Evolutionary conservation across 2,797 vertebrate genomes (phyloP), one percentile per base, ranked within the genome.

Genomic region (Tenualosa thibaudeaui): DNA sequence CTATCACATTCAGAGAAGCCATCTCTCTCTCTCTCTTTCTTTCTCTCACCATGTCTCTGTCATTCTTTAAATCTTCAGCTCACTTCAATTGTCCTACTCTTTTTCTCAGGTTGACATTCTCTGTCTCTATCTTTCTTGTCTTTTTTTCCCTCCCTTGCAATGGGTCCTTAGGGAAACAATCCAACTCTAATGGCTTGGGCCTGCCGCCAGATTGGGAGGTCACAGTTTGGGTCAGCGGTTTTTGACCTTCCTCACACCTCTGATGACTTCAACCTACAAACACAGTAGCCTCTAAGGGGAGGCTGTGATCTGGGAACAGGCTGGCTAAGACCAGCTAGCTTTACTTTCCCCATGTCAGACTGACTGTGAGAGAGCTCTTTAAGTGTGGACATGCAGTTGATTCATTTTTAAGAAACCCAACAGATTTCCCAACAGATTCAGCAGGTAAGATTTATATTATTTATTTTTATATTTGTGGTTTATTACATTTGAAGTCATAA

Each of bases 81-180:
- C 62, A 31, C 62, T 68, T 68, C 62, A 68, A 24, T 31, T 37
- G 37, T 78, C 71, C 17, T 46, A 43, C 37, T 78, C 19, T 78
- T 46, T 46, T 22, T 78, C 37, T 10, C 40, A 15, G 71, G 17
- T 43, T 17, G 17, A 43, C 37, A 78, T 46, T 78, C 71, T 19
- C 31, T 84, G 22, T 78, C 71, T 19, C 31, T 84, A 13, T 81
- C 40, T 75, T 15, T 68, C n/a, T 4, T 13, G 24, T 81, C 40
- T 75, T 15, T 68, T 12, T 4, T 13, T 17, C 37, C 53, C 81
- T 17, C 37, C 85, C 56, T 51, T 82, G 81, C 81, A 84, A 84
- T 87, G 82, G 88, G 86, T 87, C 71, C 87, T 88, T 86, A 88
- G 87, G 89, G 85, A 89, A 83, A 86, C 84, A 88, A 87, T 87